phyloP scores from a whole-genome alignment of 2,113 vertebrate species.

The Arvicanthis niloticus region DNA sequence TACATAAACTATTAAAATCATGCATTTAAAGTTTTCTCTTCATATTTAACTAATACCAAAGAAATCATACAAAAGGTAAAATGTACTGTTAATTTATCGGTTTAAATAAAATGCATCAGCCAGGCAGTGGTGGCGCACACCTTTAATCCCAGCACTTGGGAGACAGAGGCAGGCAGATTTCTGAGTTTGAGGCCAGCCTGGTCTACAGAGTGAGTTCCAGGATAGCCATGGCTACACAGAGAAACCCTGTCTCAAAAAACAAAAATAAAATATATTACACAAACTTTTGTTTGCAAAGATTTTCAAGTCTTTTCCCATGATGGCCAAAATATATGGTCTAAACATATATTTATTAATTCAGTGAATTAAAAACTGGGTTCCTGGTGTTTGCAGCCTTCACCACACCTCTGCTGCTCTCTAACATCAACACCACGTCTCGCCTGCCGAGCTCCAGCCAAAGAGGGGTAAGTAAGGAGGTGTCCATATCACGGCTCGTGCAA shows the following conservation, averaged over 20 bases:
- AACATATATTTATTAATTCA: background rate
- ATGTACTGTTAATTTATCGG: slow-evolving; percentile 4
- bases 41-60: slow-evolving; percentile 55
- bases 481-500: slow-evolving; percentile 87
- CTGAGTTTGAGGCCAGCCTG: too few species aligned
- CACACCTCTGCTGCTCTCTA: too few species aligned
- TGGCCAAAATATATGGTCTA: slow-evolving; percentile 35
- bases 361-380: slow-evolving; percentile 48
- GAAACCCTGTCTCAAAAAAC: too few species aligned
- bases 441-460: too few species aligned
- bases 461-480: slow-evolving; percentile 83
- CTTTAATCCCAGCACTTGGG: too few species aligned
- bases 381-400: too few species aligned
- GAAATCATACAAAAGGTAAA: slow-evolving; percentile 15
- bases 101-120: slow-evolving; percentile 36
- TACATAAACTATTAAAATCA: slow-evolving; percentile 3
- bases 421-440: too few species aligned
- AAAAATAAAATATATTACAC: slow-evolving; percentile 34
- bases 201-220: too few species aligned
- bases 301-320: slow-evolving; percentile 32
- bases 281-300: background rate
- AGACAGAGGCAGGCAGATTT: too few species aligned
- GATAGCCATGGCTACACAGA: too few species aligned
- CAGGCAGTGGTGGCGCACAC: too few species aligned
- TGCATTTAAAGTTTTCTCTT: slow-evolving; percentile 15